phyloP scores from a whole-genome alignment of 2,888 invertebrate species.

The Stratiomys singularior region DNA sequence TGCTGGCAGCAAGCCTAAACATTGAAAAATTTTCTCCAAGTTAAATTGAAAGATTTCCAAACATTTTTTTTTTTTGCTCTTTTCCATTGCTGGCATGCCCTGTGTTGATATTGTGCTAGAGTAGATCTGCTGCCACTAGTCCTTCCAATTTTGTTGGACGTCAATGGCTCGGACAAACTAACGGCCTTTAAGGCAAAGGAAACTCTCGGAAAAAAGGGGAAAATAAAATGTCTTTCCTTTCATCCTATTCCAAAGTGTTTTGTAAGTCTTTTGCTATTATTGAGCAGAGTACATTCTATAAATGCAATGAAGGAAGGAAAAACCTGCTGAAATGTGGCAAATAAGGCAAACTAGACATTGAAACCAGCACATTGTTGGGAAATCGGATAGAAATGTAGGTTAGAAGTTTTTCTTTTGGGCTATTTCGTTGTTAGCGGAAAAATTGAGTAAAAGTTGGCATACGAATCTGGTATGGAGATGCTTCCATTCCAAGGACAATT shows the following conservation, averaged over 20 bases:
- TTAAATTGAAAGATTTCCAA: conserved; percentile 34
- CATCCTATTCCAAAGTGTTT: conserved; percentile 30
- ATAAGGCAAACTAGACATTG: too few relatives aligned
- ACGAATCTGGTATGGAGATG: not conserved
- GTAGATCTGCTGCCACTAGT: not conserved
- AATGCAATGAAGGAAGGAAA: too few relatives aligned
- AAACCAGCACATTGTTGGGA: not conserved
- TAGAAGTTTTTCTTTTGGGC: conserved; percentile 12
- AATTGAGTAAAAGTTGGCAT: conserved; percentile 29
- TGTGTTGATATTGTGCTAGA: too few relatives aligned
- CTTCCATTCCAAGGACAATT: not conserved
- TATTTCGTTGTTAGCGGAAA: conserved; percentile 9
- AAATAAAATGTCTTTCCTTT: conserved; percentile 22
- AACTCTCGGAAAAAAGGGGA: not conserved
- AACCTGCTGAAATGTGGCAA: too few relatives aligned
- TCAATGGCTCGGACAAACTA: conserved; percentile 20
- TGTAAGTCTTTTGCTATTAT: conserved; percentile 3
- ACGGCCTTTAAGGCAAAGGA: not conserved
- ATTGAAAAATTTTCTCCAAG: conserved; percentile 31
- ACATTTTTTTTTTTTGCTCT: conserved; percentile 10
- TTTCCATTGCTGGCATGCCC: not conserved
- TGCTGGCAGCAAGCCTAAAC: conserved; percentile 34
- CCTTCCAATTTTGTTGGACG: not conserved
- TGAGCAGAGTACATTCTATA: not conserved
- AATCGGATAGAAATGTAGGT: conserved; percentile 36